A percentile compares a stretch with the other conserved stretches of the same genome.
These are phyloP conservation scores for Polydrusus cervinus DNA, from an alignment of 2,888 invertebrate genomes.

Conservation along the genomic window DNA sequence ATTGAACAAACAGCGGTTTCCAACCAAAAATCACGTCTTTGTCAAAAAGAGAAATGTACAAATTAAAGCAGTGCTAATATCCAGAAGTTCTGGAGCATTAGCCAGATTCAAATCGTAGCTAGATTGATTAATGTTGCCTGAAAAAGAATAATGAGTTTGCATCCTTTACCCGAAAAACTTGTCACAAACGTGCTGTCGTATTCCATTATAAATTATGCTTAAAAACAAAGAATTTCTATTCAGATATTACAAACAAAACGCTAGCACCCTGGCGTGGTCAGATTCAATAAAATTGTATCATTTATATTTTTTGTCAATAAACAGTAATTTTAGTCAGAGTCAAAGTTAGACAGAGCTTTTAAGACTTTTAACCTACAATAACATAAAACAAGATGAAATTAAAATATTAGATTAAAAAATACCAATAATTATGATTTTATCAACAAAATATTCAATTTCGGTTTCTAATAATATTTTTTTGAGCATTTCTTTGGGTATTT, in stretches of 20 bases:
- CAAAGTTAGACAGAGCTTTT: no score
- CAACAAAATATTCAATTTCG: no score
- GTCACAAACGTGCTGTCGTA: conserved; percentile 38
- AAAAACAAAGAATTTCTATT: conserved; percentile 27
- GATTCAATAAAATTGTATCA: no score
- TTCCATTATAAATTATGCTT: conserved; percentile 33
- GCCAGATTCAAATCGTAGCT: conserved; percentile 52
- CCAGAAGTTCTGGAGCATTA: conserved; percentile 53
- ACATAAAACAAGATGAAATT: no score
- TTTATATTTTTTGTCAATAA: no score
- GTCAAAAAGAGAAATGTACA: conserved; percentile 49
- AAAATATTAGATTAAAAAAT: no score
- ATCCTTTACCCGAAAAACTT: conserved; percentile 48
- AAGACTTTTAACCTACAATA: no score
- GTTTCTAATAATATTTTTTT: no score
- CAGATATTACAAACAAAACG: conserved; percentile 21
- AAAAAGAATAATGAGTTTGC: conserved; percentile 54
- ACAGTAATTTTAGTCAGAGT: no score
- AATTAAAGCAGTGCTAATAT: conserved; percentile 51
- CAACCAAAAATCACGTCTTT: conserved; percentile 51
- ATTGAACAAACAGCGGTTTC: conserved; percentile 46
- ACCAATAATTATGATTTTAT: no score
- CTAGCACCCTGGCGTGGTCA: neutral
- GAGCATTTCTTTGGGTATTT: no score
- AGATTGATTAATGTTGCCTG: conserved; percentile 54